Percentiles rank a stretch among this genome's conserved stretches.
These are phyloP conservation scores for Chiloscyllium punctatum DNA, from an alignment of 2,797 vertebrate genomes.

Conservation along the genomic window DNA sequence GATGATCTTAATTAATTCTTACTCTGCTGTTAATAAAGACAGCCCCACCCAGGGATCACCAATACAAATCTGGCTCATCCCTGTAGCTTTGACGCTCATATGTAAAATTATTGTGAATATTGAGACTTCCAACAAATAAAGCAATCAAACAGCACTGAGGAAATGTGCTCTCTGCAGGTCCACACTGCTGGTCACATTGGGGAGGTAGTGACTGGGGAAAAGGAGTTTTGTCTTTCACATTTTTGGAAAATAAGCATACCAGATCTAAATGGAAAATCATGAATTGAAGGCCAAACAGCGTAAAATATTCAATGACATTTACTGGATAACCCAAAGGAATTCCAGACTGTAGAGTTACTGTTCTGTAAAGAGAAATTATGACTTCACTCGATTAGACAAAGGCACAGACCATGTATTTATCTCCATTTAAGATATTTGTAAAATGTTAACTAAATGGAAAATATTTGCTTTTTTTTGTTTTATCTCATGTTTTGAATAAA, in stretches of 20 bases:
- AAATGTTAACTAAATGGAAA: neutral
- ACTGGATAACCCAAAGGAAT: slow-evolving; percentile 7
- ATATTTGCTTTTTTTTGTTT: neutral
- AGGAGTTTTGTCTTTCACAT: neutral
- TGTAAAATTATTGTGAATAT: neutral
- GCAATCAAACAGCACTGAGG: neutral
- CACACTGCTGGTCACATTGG: neutral
- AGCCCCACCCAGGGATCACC: neutral
- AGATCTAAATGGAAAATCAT: neutral
- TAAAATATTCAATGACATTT: neutral
- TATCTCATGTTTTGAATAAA: neutral
- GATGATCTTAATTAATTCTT: neutral
- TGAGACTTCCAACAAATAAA: neutral
- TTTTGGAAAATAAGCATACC: slow-evolving; percentile 2
- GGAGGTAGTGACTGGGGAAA: neutral
- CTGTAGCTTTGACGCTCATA: neutral
- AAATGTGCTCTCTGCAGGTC: neutral
- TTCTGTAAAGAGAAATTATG: neutral
- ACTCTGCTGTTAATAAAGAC: neutral
- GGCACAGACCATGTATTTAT: neutral
- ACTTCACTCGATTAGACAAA: neutral
- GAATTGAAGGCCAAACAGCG: neutral
- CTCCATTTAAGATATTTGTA: neutral
- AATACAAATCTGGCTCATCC: neutral
- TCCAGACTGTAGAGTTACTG: neutral